Evolutionary conservation across 2,113 vertebrate species (phyloP).

Genomic region (Orycteropus afer): DNA sequence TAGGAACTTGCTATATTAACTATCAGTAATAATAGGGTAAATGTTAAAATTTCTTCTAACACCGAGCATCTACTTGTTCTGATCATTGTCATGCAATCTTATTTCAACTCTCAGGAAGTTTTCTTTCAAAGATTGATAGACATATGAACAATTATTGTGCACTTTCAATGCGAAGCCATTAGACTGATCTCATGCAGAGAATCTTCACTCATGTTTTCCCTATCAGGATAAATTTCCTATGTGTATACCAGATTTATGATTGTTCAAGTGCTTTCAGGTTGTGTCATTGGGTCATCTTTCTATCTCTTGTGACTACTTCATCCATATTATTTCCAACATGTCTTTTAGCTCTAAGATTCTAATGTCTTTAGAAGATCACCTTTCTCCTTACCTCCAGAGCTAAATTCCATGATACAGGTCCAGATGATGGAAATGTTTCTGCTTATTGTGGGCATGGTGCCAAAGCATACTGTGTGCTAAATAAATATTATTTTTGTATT

Average conservation of each 20-base stretch:
- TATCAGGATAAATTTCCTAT: neutral
- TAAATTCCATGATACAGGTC: neutral
- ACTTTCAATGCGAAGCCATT: constrained; percentile 50
- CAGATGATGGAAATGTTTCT: neutral
- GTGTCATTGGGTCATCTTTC: constrained; percentile 17
- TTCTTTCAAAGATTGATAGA: constrained; percentile 54
- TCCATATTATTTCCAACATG: neutral
- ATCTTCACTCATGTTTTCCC: neutral
- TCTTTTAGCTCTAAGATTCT: neutral
- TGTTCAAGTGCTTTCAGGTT: constrained; percentile 21
- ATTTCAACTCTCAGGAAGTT: constrained; percentile 58
- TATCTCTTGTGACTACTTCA: neutral
- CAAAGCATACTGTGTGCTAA: neutral
- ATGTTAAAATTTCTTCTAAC: constrained; percentile 58
- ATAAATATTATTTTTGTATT: neutral
- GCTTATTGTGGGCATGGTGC: neutral
- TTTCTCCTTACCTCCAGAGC: neutral
- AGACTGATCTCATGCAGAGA: constrained; percentile 36
- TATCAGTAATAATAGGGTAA: constrained; percentile 43
- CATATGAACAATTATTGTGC: constrained; percentile 47
- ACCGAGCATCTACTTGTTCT: neutral
- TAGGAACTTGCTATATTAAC: constrained; percentile 26
- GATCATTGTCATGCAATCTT: constrained; percentile 54
- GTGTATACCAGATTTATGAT: neutral
- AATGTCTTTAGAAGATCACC: neutral